Base-by-base conservation (phyloP, 2,113 vertebrate genomes). In the Cyanoderma ruficeps region DNA sequence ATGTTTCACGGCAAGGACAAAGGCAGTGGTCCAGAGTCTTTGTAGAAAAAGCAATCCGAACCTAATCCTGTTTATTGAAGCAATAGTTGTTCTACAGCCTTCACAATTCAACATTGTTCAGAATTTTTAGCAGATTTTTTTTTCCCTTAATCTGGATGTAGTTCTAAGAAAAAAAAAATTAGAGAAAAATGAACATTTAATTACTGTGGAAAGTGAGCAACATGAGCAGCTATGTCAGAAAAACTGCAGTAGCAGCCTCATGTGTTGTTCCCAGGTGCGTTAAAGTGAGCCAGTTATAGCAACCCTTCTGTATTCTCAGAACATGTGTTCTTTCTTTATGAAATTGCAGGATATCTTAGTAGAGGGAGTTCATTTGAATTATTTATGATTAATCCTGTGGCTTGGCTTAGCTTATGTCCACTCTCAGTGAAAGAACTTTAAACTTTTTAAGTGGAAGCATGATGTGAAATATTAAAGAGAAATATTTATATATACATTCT, bases 381-480 rank as follows among this genome's bases (percentile, higher is more conserved):
- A 96, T 96, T 96, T 86, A 97, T 87, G 56, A 93, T 83, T 56
- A 81, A 92, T 81, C 50, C 55, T 79, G 78, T 94, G 80, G 75
- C 70, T 92, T 90, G 75, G 68, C 83, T 93, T 94, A 89, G 75
- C 57, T 87, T 95, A 83, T 69, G 87, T 96, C 87, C 80, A 92
- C 75, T 80, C 49, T 55, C 2, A 2, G 88, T 70, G 71, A 93
- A 91, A 96, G 77, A 93, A 93, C 83, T 80, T 95, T 42, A 77
- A 93, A 94, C 69, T 91, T 93, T 89, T 87, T 89, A 89, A 95
- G 57, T 92, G 56, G 75, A 89, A 82, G 76, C 74, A 91, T 22
- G 8, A 78, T 67, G 81, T 95, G 79, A 94, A 95, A 97, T 94
- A 96, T 96, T 96, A 63, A 97, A 97, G 90, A 92, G 85, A 95